A percentile compares a stretch with the other conserved stretches of the same genome.
These are phyloP conservation scores for Empis stercorea DNA, from an alignment of 2,888 invertebrate genomes.

Conservation along the genomic window DNA sequence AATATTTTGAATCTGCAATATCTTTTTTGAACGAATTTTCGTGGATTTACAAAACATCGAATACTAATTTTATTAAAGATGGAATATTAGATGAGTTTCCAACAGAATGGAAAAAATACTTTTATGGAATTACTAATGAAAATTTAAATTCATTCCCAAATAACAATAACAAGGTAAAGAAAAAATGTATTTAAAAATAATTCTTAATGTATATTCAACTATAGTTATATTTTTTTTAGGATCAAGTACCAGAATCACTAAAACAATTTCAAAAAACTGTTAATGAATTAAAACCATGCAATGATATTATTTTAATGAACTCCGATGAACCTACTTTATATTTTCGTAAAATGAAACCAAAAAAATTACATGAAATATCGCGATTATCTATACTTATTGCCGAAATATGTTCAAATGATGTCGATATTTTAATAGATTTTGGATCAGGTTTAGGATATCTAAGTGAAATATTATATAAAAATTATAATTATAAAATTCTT, in stretches of 20 bases:
- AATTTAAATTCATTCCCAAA: constrained; percentile 39
- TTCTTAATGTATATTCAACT: neutral
- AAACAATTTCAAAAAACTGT: constrained; percentile 30
- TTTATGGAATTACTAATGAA: constrained; percentile 31
- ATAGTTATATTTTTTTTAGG: constrained; percentile 21
- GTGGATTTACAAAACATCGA: constrained; percentile 50
- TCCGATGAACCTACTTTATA: constrained; percentile 14
- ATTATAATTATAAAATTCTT: constrained; percentile 44
- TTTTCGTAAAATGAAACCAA: constrained; percentile 38
- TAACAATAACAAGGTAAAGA: constrained; percentile 21
- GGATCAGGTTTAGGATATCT: constrained; percentile 68
- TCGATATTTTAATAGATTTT: constrained; percentile 51
- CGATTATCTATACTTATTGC: constrained; percentile 42
- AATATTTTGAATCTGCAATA: constrained; percentile 45
- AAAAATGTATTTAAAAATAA: neutral
- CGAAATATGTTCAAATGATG: constrained; percentile 25
- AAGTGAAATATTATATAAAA: constrained; percentile 49
- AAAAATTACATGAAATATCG: constrained; percentile 60
- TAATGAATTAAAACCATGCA: constrained; percentile 15
- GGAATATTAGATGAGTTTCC: constrained; percentile 44
- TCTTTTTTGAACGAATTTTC: constrained; percentile 45
- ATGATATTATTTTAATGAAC: constrained; percentile 2
- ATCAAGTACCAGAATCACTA: constrained; percentile 33
- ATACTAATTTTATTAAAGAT: constrained; percentile 48
- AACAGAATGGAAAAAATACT: constrained; percentile 38